Conservation (phyloP, 2,888 invertebrate genomes). For the Crematogaster levior region DNA sequence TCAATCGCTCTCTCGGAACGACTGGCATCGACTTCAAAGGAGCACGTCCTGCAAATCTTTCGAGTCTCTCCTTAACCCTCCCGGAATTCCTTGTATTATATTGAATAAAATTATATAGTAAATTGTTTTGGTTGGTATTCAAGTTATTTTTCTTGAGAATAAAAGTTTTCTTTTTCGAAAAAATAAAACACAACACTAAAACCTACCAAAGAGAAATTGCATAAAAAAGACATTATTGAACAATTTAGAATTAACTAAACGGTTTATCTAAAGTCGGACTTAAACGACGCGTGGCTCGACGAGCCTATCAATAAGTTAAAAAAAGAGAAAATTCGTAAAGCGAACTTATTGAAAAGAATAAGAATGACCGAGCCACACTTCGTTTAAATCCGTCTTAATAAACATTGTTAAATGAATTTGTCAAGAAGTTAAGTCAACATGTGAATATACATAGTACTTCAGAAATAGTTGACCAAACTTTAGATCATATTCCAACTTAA, state of each 20-base stretch:
- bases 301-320: too few relatives aligned
- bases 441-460: too few relatives aligned
- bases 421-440: too few relatives aligned
- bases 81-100: not conserved
- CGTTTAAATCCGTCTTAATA: too few relatives aligned
- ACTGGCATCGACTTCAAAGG: not conserved
- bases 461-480: too few relatives aligned
- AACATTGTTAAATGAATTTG: too few relatives aligned
- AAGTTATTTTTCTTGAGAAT: not conserved
- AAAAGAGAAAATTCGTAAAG: too few relatives aligned
- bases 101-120: not conserved
- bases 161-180: not conserved
- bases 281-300: too few relatives aligned
- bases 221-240: not conserved
- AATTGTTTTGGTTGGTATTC: not conserved
- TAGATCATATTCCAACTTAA: too few relatives aligned
- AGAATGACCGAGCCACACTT: too few relatives aligned
- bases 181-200: not conserved
- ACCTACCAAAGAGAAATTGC: not conserved
- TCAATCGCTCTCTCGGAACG: slow-evolving; percentile 1
- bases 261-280: not conserved
- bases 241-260: not conserved
- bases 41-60: not conserved
- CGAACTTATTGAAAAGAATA: too few relatives aligned
- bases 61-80: not conserved